Base-by-base conservation (phyloP, 2,888 invertebrate genomes). In the Pristionchus fissidentatus region DNA sequence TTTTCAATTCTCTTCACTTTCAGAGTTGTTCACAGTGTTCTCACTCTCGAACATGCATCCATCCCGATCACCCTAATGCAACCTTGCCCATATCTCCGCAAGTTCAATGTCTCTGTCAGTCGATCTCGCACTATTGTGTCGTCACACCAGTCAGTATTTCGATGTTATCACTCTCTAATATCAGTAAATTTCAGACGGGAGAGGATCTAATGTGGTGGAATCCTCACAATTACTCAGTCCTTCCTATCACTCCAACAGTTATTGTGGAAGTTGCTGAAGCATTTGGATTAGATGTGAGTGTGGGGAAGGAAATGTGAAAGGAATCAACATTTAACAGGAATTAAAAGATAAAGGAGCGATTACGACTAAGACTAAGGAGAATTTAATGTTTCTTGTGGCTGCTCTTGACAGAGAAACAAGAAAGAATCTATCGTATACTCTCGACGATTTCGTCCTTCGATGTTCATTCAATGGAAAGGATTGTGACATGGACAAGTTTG, bases 401-500 rank as follows among this genome's bases (percentile, higher is more conserved):
- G 90, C 91, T 8, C 82, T 92, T 57, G 90, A 91, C 19, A 70
- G 87, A 70, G 92, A 92, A 46, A 87, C 86, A 2, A 73, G 88
- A 35, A 73, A 85, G 77, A 87, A 90, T 52, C 83, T 92, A 3
- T 90, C 90, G 10, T 92, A 92, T 70, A 90, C 88, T 1, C 84
- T 92, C 10, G 87, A 90, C 52, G 91, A 91, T 79, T 91, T 92
- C 60, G 91, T 92, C n/a, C 87, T 91, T 10, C 88, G 91, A n/a
- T 92, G 92, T 84, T 91, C 92, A 0, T 92, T 92, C 85, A 92
- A 92, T 83, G 87, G 89, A 49, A 90, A 91, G 73, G 92, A 92
- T 86, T 92, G 92, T 84, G 88, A 90, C 81, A 86, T 91, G 86
- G 85, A 89, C 70, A 84, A 70, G 82, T 82, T 3, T 55, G 43